Percentiles rank a stretch among this genome's conserved stretches.
Conservation (phyloP, 2,888 invertebrate genomes). For the Ennomos erosarius region DNA sequence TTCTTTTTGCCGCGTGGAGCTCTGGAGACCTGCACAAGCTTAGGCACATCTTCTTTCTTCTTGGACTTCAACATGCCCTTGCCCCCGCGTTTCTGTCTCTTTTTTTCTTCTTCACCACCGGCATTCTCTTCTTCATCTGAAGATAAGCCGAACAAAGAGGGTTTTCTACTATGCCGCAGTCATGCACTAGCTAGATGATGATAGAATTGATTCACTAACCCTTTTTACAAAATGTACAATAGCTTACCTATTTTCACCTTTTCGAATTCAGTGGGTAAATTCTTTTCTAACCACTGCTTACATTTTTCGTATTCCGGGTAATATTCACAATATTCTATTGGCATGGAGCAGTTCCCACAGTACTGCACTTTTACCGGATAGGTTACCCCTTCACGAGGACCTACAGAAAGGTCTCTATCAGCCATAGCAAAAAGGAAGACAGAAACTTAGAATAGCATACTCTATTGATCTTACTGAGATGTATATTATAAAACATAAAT, state of each 20-base stretch:
- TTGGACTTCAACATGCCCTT: constrained; percentile 98
- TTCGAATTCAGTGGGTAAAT: constrained; percentile 97
- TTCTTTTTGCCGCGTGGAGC: constrained; percentile 99
- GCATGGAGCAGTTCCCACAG: constrained; percentile 97
- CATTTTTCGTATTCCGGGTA: constrained; percentile 99
- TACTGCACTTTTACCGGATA: constrained; percentile 95
- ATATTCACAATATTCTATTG: constrained; percentile 99
- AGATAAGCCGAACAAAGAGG: constrained; percentile 27
- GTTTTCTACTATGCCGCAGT: not conserved
- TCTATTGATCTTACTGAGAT: constrained; percentile 36
- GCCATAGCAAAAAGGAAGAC: constrained; percentile 71
- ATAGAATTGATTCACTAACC: constrained; percentile 39
- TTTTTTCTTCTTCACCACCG: constrained; percentile 95
- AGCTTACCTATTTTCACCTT: constrained; percentile 90
- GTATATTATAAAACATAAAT: constrained; percentile 4
- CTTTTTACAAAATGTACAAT: constrained; percentile 18
- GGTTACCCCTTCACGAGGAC: constrained; percentile 89
- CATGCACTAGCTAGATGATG: not conserved
- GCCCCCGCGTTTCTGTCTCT: constrained; percentile 98
- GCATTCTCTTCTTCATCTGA: constrained; percentile 88
- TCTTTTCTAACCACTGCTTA: constrained; percentile 97
- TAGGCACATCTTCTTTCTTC: constrained; percentile 96
- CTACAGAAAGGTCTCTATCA: constrained; percentile 85
- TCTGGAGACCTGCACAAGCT: constrained; percentile 93
- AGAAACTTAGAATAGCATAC: constrained; percentile 45